phyloP scores from a whole-genome alignment of 2,797 vertebrate species.

The Eleutherodactylus coqui region DNA sequence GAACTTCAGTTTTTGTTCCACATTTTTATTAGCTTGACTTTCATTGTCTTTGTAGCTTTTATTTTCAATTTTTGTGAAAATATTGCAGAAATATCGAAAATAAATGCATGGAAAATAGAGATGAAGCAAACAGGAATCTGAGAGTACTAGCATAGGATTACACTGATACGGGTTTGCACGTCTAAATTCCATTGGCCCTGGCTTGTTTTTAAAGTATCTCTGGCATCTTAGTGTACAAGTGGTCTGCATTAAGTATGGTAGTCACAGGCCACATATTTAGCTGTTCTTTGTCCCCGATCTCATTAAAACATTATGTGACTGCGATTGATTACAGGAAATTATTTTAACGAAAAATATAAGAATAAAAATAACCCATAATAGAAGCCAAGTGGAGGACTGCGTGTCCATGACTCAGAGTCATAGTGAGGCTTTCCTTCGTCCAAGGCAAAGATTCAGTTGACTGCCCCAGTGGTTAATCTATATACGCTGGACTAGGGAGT shows the following conservation, averaged over 20 bases:
- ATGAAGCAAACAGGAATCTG: background rate
- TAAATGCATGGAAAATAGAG: background rate
- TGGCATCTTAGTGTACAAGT: background rate
- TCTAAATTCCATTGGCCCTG: background rate
- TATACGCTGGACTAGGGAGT: too few relatives aligned
- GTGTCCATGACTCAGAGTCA: too few relatives aligned
- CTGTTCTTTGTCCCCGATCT: background rate
- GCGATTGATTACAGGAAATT: too few relatives aligned
- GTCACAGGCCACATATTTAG: background rate
- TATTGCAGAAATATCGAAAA: background rate
- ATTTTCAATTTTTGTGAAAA: background rate
- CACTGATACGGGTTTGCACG: background rate
- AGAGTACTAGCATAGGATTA: background rate
- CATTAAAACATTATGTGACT: constrained; percentile 15
- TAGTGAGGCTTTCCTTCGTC: too few relatives aligned
- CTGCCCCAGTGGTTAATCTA: too few relatives aligned
- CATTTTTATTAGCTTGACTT: background rate
- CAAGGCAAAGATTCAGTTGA: too few relatives aligned
- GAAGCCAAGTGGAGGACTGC: too few relatives aligned
- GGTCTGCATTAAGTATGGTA: background rate
- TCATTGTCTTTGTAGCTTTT: background rate
- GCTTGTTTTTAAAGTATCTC: background rate
- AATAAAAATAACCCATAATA: too few relatives aligned
- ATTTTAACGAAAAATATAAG: too few relatives aligned
- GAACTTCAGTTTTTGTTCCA: background rate